phyloP scores from a whole-genome alignment of 2,888 invertebrate species.

The Calameuta filiformis region DNA sequence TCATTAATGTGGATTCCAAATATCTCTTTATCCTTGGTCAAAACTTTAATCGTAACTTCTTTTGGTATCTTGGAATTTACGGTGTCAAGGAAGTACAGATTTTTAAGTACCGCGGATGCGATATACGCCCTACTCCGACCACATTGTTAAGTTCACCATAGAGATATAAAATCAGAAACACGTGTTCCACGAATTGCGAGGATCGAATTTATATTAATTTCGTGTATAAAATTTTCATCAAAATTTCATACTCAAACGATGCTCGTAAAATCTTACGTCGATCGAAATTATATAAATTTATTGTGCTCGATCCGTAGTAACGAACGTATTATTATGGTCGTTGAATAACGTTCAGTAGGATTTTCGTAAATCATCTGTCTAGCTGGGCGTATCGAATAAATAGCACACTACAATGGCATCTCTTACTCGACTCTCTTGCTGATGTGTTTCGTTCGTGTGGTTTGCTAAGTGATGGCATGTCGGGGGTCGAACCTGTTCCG shows the following conservation, averaged over 20 bases:
- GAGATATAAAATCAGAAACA: background rate
- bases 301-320: background rate
- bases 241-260: background rate
- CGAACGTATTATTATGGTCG: background rate
- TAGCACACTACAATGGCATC: constrained; percentile 33
- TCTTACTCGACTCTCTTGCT: constrained; percentile 19
- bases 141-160: background rate
- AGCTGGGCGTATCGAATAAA: constrained; percentile 29
- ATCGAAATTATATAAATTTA: background rate
- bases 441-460: constrained; percentile 16
- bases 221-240: background rate
- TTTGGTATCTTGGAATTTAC: background rate
- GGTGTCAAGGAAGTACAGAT: background rate
- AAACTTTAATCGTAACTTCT: background rate
- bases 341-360: background rate
- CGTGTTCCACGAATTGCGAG: background rate
- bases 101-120: background rate
- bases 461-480: constrained; percentile 46
- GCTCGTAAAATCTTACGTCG: background rate
- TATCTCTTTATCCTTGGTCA: background rate
- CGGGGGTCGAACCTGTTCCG: constrained; percentile 57
- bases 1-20: background rate
- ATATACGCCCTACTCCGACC: background rate
- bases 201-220: background rate
- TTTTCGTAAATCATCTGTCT: constrained; percentile 21